A percentile compares a stretch with the other conserved stretches of the same genome.
These are phyloP conservation scores for Zaprionus inermis DNA, from an alignment of 1,140 invertebrate species.

Conservation along the genomic window DNA sequence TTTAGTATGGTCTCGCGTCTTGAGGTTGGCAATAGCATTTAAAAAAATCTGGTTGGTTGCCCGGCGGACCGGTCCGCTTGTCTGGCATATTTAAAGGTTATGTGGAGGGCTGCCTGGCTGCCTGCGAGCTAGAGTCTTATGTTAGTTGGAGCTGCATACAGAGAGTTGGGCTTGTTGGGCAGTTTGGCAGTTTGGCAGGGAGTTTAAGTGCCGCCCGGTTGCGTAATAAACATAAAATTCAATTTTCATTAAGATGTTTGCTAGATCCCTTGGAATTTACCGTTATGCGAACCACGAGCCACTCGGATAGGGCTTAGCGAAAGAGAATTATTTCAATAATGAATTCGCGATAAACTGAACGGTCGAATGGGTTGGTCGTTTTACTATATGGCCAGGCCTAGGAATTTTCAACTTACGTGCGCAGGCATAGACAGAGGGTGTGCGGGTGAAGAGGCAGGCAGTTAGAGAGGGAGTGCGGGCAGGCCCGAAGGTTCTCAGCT, in stretches of 20 bases:
- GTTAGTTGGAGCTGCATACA: background rate
- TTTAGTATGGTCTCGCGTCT: constrained; percentile 25
- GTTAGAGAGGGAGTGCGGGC: no score
- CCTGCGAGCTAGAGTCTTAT: background rate
- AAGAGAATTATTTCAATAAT: constrained; percentile 78
- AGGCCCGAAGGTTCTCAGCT: constrained; percentile 62
- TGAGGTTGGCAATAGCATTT: constrained; percentile 27
- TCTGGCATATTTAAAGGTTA: constrained; percentile 66
- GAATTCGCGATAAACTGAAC: constrained; percentile 74
- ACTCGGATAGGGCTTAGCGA: constrained; percentile 36
- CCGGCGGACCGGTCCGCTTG: constrained; percentile 11
- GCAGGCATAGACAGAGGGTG: no score
- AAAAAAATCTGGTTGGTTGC: constrained; percentile 28
- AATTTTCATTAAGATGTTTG: constrained; percentile 80
- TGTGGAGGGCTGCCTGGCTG: constrained; percentile 51
- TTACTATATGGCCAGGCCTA: constrained; percentile 41
- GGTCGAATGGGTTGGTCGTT: constrained; percentile 36
- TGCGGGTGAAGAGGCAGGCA: no score
- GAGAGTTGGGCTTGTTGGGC: background rate
- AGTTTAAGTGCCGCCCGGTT: constrained; percentile 52
- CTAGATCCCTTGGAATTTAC: constrained; percentile 71
- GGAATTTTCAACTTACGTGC: constrained; percentile 23
- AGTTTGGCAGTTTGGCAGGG: background rate
- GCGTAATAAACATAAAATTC: constrained; percentile 81
- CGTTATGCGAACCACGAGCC: constrained; percentile 47